Evolutionary conservation across 2,113 vertebrate species (phyloP).

Genomic region (Progne subis): DNA sequence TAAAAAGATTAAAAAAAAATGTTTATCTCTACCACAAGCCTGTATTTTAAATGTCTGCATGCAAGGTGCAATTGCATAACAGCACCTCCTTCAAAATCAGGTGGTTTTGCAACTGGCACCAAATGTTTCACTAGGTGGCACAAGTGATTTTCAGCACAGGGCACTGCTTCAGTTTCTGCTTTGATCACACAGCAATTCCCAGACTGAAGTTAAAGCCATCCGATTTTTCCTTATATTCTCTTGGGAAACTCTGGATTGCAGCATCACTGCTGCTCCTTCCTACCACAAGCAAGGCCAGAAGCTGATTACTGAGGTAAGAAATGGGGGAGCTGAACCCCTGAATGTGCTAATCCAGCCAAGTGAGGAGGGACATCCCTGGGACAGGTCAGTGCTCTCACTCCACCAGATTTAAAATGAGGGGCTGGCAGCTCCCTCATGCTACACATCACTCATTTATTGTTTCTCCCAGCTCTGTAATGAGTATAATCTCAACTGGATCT

Average conservation of each 20-base stretch:
- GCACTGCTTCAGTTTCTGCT: background rate
- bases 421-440: background rate
- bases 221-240: background rate
- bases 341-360: background rate
- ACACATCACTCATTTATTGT: background rate
- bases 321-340: background rate
- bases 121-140: conserved; percentile 59
- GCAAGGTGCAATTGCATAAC: background rate
- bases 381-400: background rate
- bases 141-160: background rate
- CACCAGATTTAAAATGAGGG: background rate
- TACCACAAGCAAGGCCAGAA: background rate
- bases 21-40: background rate
- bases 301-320: background rate
- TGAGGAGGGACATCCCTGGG: background rate
- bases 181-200: background rate
- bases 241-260: background rate
- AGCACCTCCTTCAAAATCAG: background rate
- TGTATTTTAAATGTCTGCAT: background rate
- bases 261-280: background rate
- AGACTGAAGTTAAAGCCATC: background rate
- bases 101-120: background rate
- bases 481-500: background rate
- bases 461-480: fast-evolving
- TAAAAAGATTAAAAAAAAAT: background rate